phyloP scores from a whole-genome alignment of 53 echinoderm and acorn worm species.

The Patiria pectinifera region DNA sequence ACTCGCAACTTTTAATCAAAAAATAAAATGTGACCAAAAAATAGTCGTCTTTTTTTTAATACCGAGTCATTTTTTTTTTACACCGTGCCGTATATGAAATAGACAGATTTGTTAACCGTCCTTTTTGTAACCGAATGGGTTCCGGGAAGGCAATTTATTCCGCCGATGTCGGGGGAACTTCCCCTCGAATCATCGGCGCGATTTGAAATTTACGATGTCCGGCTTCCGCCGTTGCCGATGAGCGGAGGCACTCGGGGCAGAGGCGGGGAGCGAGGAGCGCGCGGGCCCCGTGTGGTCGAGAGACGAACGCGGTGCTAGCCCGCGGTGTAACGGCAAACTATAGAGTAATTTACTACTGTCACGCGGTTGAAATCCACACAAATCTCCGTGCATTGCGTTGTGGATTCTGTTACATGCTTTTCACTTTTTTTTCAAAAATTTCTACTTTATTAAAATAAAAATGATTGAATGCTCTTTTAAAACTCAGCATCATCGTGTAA shows the following conservation, averaged over 20 bases:
- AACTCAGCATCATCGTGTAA: too few relatives aligned
- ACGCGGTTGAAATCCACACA: not conserved
- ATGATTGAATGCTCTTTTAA: too few relatives aligned
- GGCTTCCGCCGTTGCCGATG: constrained; percentile 23
- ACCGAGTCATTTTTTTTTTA: not conserved
- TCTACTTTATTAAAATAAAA: too few relatives aligned
- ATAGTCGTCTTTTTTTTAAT: not conserved
- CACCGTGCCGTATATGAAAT: not conserved
- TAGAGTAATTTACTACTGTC: constrained; percentile 4
- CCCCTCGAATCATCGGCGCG: not conserved
- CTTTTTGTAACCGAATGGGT: constrained; percentile 14
- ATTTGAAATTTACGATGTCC: constrained; percentile 53
- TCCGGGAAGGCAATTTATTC: constrained; percentile 36
- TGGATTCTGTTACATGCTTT: not conserved
- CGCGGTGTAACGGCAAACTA: not conserved
- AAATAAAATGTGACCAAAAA: not conserved
- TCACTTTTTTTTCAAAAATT: not conserved
- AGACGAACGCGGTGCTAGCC: not conserved
- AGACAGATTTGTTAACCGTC: constrained; percentile 32
- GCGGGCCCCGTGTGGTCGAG: not conserved
- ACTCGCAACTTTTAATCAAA: constrained; percentile 24
- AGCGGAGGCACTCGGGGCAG: not conserved
- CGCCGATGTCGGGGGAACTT: not conserved
- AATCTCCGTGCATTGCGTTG: not conserved
- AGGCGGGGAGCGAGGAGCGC: not conserved